Conservation (phyloP, 2,113 vertebrate species). For the Apus apus region DNA sequence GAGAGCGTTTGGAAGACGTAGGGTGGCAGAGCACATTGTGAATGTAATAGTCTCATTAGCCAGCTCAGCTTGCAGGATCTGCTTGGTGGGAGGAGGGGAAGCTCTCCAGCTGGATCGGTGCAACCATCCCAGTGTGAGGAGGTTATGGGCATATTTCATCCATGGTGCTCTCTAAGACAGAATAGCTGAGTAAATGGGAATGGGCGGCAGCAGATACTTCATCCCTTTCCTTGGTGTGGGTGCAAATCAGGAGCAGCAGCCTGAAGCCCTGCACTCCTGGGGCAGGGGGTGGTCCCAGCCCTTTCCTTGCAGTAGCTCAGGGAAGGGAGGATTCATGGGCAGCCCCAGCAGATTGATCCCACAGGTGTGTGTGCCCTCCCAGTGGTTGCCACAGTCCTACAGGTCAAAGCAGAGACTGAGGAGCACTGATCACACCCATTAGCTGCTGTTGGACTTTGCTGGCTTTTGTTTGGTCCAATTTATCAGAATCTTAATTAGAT, state of each 20-base stretch:
- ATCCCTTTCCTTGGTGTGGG: accelerated
- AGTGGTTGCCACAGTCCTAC: not conserved
- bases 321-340: too few relatives aligned
- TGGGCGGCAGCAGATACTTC: accelerated
- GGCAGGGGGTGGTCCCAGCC: not conserved
- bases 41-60: not conserved
- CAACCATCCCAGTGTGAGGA: not conserved
- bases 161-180: not conserved
- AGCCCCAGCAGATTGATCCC: too few relatives aligned
- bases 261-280: not conserved
- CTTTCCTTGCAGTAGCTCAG: too few relatives aligned
- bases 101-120: not conserved
- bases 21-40: constrained; percentile 19
- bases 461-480: constrained; percentile 60
- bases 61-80: constrained; percentile 21
- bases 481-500: constrained; percentile 64
- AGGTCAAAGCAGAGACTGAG: constrained; percentile 45
- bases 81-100: not conserved
- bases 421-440: constrained; percentile 54
- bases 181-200: not conserved
- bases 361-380: too few relatives aligned
- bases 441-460: constrained; percentile 66
- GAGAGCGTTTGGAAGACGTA: constrained; percentile 30
- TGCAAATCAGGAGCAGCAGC: not conserved
- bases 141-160: not conserved